Evolutionary conservation across 1,140 invertebrate genomes (phyloP), one percentile per base, ranked within the genome.

Genomic region (Drosophila sp.): DNA sequence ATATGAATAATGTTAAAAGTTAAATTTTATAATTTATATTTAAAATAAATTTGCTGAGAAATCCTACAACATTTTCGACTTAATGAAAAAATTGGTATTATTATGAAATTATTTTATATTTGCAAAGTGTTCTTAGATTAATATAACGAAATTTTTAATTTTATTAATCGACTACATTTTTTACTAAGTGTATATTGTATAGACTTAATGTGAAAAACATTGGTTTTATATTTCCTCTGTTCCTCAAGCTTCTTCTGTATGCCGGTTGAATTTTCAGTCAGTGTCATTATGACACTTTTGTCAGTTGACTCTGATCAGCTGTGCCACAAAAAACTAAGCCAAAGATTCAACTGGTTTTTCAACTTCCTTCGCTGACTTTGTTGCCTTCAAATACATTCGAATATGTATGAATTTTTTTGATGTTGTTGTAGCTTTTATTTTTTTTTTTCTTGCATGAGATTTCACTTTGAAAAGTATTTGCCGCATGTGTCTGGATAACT

Each of bases 401-500:
- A 41, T 59, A 59, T 50, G 9, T 59, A 7, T 51, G n/a, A 16
- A 51, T 34, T 7, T 50, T 16, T 14, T 2, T 50, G 6, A 4
- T n/a, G n/a, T 7, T 32, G 16, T 36, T 14, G 25, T 29, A 13
- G 46, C 21, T 72, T 29, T 51, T 50, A 9, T 46, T 29, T 14
- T 25, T 14, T 45, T 54, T 32, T 56, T 40, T 46, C 48, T 61
- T 48, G 62, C 77, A 66, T 74, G 25, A 78, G 70, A 89, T 76
- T 89, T 83, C 83, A 87, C 83, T 89, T 89, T 89, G 73, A 80
- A 89, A 87, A 89, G 83, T 89, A 89, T 89, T 89, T 87, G 84
- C 84, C 83, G 83, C 79, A 89, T 87, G 79, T 80, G 79, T 82
- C 79, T 82, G 78, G 65, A 76, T 76, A 84, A 87, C 63, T 86